These are phyloP conservation scores for Oryzias curvinotus DNA, from an alignment of 2,113 vertebrate genomes.

Conservation along the genomic window DNA sequence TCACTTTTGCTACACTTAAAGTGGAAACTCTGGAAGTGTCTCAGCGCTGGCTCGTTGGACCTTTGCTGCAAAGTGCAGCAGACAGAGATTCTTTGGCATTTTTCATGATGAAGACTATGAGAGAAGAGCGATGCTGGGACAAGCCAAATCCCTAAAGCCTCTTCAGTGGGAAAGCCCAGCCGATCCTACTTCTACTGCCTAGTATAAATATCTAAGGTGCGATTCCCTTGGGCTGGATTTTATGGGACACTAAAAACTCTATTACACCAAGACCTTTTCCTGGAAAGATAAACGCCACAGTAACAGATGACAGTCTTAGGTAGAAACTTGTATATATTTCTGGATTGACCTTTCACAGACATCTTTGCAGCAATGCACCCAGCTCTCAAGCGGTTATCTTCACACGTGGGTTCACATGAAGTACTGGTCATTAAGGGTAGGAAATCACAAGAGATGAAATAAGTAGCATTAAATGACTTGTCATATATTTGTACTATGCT, in stretches of 20 bases:
- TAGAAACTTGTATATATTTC: slow-evolving; percentile 15
- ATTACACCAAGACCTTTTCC: slow-evolving; percentile 43
- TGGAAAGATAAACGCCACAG: slow-evolving; percentile 48
- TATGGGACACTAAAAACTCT: slow-evolving; percentile 47
- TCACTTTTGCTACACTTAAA: slow-evolving; percentile 14
- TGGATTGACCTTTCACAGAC: slow-evolving; percentile 14
- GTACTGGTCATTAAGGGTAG: no score
- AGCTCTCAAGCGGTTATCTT: no score
- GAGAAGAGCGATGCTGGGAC: slow-evolving; percentile 20
- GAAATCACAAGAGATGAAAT: no score
- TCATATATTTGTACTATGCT: no score
- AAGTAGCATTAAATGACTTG: no score
- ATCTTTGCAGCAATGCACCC: neutral
- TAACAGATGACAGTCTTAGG: slow-evolving; percentile 37
- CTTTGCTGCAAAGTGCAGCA: slow-evolving; percentile 16
- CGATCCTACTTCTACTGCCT: slow-evolving; percentile 21
- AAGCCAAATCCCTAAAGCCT: slow-evolving; percentile 44
- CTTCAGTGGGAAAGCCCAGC: slow-evolving; percentile 22
- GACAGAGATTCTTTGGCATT: slow-evolving; percentile 3
- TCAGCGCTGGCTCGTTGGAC: slow-evolving; percentile 15
- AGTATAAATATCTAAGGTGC: slow-evolving; percentile 47
- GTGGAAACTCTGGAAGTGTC: neutral
- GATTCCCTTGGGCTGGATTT: slow-evolving; percentile 55
- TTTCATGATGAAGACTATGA: slow-evolving; percentile 24
- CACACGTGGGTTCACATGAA: no score